Evolutionary conservation across 2,797 vertebrate genomes (phyloP).

Genomic region (Hirundo rustica): DNA sequence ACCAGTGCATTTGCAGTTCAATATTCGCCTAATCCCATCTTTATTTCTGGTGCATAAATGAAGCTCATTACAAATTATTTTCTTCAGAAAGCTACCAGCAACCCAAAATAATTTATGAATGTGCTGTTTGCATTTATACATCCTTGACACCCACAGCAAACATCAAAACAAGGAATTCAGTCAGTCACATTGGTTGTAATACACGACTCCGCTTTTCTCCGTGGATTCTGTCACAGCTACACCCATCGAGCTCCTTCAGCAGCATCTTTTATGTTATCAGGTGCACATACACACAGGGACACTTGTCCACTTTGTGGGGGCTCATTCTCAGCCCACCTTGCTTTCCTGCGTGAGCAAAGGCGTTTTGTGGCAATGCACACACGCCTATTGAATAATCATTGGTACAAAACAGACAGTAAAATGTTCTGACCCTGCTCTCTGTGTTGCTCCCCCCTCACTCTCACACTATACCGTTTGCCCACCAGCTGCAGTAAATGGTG

Average conservation of each 20-base stretch:
- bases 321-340: neutral
- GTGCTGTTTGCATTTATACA: slow-evolving; percentile 59
- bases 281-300: neutral
- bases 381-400: accelerated
- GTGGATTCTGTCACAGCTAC: slow-evolving; percentile 4
- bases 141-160: slow-evolving; percentile 58
- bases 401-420: accelerated
- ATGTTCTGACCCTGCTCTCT: neutral
- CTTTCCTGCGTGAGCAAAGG: neutral
- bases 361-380: neutral
- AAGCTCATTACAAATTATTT: slow-evolving; percentile 67
- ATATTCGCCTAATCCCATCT: slow-evolving; percentile 65
- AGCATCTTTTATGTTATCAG: neutral
- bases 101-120: slow-evolving; percentile 64
- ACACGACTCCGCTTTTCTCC: neutral
- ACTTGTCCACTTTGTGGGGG: neutral
- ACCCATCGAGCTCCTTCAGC: neutral
- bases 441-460: neutral
- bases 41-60: slow-evolving; percentile 64
- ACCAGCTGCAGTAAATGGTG: neutral
- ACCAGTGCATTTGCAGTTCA: slow-evolving; percentile 66
- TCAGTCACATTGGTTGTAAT: slow-evolving; percentile 42
- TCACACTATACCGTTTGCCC: neutral
- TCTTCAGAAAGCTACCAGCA: slow-evolving; percentile 61
- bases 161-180: slow-evolving; percentile 65